phyloP scores from a whole-genome alignment of 2,113 vertebrate species.

The Mormyrus iriodes region DNA sequence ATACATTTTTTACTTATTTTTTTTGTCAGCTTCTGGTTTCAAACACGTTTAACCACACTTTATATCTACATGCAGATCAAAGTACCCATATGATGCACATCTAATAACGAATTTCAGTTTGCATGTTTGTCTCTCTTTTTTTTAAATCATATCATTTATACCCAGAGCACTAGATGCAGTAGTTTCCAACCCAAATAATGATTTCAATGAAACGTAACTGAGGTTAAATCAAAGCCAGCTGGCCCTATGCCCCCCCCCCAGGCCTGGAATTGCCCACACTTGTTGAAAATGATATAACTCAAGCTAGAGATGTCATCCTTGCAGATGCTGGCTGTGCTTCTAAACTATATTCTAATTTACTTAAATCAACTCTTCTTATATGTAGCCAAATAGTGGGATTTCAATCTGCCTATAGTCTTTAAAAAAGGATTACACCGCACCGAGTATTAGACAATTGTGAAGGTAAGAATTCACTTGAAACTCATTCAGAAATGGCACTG shows the following conservation, averaged over 20 bases:
- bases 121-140: not conserved
- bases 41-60: not conserved
- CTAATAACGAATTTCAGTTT: not conserved
- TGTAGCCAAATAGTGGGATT: not conserved
- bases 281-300: not conserved
- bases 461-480: not conserved
- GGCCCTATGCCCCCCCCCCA: not conserved
- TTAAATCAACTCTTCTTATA: not conserved
- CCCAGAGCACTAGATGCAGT: not conserved
- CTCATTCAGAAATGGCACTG: not conserved
- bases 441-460: not conserved
- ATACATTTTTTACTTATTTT: not conserved
- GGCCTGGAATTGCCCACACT: not conserved
- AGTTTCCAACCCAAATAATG: not conserved
- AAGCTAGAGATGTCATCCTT: not conserved
- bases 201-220: not conserved
- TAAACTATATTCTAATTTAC: not conserved
- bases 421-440: not conserved
- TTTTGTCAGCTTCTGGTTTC: too few species aligned
- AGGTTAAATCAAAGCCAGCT: not conserved
- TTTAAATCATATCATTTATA: not conserved
- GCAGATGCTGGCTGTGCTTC: not conserved
- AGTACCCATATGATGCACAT: not conserved
- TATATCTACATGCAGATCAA: not conserved
- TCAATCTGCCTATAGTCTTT: not conserved